Evolutionary conservation across 2,113 vertebrate genomes (phyloP).

Genomic region (Pipra filicauda): DNA sequence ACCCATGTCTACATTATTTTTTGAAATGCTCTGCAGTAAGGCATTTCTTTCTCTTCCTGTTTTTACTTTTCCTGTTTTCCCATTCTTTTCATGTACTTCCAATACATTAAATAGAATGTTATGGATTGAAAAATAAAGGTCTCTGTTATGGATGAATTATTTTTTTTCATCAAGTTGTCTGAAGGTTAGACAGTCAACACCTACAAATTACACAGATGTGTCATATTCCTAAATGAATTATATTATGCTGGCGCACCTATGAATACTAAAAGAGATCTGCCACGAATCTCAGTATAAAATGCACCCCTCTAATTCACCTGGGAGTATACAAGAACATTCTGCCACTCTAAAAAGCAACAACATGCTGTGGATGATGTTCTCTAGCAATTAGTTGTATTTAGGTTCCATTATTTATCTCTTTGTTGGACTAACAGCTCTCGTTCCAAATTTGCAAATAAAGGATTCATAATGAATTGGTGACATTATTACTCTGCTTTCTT

Average conservation of each 20-base stretch:
- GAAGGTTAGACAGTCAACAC: conserved; percentile 68
- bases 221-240: conserved; percentile 70
- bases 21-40: neutral
- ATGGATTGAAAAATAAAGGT: conserved; percentile 69
- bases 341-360: neutral
- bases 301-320: conserved; percentile 19
- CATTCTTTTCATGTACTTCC: conserved; percentile 57
- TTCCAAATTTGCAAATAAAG: neutral
- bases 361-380: neutral
- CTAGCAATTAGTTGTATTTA: neutral
- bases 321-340: neutral
- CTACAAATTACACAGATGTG: conserved; percentile 69
- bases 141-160: conserved; percentile 60
- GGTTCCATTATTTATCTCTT: neutral
- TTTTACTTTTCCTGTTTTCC: conserved; percentile 42
- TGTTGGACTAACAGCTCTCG: neutral
- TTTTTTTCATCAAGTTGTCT: conserved; percentile 67
- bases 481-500: neutral
- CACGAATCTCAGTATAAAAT: conserved; percentile 51
- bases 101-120: conserved; percentile 64
- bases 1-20: conserved; percentile 14
- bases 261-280: conserved; percentile 63
- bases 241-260: conserved; percentile 60
- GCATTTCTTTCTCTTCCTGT: neutral
- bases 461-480: neutral